Evolutionary conservation across 2,888 invertebrate species (phyloP).

Genomic region (Amphimallon solstitiale): DNA sequence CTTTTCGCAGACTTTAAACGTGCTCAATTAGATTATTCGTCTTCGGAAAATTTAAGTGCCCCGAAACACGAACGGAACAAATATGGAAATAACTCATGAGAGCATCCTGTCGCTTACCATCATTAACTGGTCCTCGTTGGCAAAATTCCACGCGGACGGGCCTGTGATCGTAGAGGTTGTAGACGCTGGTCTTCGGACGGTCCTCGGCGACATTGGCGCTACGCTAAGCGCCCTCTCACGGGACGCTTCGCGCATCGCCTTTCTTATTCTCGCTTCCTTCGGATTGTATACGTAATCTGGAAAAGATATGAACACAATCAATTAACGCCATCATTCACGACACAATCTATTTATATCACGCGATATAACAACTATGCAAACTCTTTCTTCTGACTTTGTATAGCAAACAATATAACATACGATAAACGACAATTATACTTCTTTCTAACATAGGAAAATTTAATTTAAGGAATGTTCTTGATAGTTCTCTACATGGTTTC

Average conservation of each 20-base stretch:
- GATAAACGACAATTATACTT: too few species aligned
- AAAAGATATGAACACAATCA: constrained; percentile 39
- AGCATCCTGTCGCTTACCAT: constrained; percentile 52
- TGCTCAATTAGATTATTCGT: too few species aligned
- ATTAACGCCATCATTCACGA: constrained; percentile 1
- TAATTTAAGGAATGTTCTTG: too few species aligned
- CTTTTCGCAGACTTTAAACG: too few species aligned
- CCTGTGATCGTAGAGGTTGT: constrained; percentile 41
- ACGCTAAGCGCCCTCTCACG: constrained; percentile 63
- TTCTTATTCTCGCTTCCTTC: constrained; percentile 70
- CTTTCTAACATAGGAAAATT: too few species aligned
- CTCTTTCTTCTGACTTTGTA: too few species aligned
- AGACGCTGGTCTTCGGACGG: constrained; percentile 65
- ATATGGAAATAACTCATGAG: too few species aligned
- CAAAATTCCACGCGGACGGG: constrained; percentile 52
- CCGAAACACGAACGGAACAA: too few species aligned
- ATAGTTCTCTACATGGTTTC: too few species aligned
- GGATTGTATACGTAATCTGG: constrained; percentile 73
- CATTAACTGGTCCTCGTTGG: constrained; percentile 57
- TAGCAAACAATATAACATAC: too few species aligned
- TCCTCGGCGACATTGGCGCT: constrained; percentile 67
- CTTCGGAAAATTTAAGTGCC: too few species aligned
- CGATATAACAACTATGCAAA: too few species aligned
- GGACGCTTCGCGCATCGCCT: constrained; percentile 67
- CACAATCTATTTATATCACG: not conserved